phyloP scores from a whole-genome alignment of 2,797 vertebrate genomes.

The Salarias fasciatus region DNA sequence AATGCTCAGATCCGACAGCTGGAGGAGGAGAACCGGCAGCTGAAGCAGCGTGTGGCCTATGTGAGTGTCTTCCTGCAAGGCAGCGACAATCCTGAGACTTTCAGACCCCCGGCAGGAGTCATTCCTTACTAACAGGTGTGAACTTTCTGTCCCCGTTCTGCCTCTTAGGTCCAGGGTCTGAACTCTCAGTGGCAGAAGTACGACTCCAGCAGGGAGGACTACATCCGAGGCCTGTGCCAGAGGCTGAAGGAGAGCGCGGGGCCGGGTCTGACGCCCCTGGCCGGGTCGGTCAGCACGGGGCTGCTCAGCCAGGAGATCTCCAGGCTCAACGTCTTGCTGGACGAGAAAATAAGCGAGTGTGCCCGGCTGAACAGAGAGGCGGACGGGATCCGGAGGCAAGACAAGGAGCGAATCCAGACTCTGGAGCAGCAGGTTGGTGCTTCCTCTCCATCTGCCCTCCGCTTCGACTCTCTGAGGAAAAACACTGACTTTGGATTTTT shows the following conservation, averaged over 20 bases:
- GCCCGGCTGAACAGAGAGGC: slow-evolving; percentile 72
- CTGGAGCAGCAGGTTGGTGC: slow-evolving; percentile 92
- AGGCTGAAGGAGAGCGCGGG: slow-evolving; percentile 81
- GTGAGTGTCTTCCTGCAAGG: slow-evolving; percentile 79
- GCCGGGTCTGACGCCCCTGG: slow-evolving; percentile 33
- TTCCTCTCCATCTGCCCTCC: neutral
- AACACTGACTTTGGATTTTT: neutral
- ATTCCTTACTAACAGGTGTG: neutral
- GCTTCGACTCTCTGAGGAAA: neutral
- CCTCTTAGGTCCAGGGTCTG: slow-evolving; percentile 88
- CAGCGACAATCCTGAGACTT: too few relatives aligned
- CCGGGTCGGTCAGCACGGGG: slow-evolving; percentile 52
- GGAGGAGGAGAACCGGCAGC: slow-evolving; percentile 88
- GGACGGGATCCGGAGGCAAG: slow-evolving; percentile 66
- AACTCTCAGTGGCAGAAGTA: slow-evolving; percentile 96
- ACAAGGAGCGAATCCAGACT: slow-evolving; percentile 86
- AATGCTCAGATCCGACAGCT: slow-evolving; percentile 78
- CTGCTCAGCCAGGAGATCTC: slow-evolving; percentile 89
- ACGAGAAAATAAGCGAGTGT: slow-evolving; percentile 86
- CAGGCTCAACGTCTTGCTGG: slow-evolving; percentile 88
- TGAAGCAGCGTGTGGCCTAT: slow-evolving; percentile 89
- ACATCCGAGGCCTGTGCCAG: slow-evolving; percentile 86
- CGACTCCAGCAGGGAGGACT: slow-evolving; percentile 90
- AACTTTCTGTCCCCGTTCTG: slow-evolving; percentile 3
- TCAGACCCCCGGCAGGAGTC: too few relatives aligned